Percentiles rank a stretch among this genome's conserved stretches.
These are phyloP conservation scores for Netelia fuscicornis DNA, from an alignment of 2,888 invertebrate genomes.

Conservation along the genomic window DNA sequence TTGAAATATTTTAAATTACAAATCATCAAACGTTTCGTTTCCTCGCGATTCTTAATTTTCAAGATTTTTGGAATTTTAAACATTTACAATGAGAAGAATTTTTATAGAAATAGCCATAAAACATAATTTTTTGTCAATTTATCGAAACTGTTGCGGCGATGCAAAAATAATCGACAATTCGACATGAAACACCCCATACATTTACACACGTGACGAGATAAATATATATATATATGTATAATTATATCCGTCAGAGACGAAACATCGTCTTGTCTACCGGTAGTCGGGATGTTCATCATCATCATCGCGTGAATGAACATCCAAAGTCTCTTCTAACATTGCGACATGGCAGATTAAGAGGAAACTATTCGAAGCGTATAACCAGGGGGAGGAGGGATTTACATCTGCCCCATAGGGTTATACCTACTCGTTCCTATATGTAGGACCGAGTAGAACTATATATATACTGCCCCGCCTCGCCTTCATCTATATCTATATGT, in stretches of 20 bases:
- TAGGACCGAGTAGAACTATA: background rate
- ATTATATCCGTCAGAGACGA: background rate
- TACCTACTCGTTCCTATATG: slow-evolving; percentile 15
- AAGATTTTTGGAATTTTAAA: too few species aligned
- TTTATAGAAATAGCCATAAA: background rate
- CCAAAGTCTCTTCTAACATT: slow-evolving; percentile 16
- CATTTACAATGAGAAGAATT: too few species aligned
- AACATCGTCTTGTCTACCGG: background rate
- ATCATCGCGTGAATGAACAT: slow-evolving; percentile 34
- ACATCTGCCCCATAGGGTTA: slow-evolving; percentile 26
- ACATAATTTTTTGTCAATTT: background rate
- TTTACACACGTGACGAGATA: too few species aligned
- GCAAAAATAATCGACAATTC: too few species aligned
- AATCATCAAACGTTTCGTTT: too few species aligned
- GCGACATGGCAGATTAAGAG: slow-evolving; percentile 58
- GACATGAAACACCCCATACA: too few species aligned
- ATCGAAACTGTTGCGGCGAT: too few species aligned
- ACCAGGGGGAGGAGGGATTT: slow-evolving; percentile 17
- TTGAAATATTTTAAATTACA: too few species aligned
- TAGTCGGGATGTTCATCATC: slow-evolving; percentile 45
- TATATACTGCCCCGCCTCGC: slow-evolving; percentile 37
- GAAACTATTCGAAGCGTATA: slow-evolving; percentile 52
- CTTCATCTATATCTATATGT: slow-evolving; percentile 1
- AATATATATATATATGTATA: background rate
- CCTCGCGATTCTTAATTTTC: too few species aligned